phyloP scores from a whole-genome alignment of 2,888 invertebrate genomes.

The Cryptus viduatorius region DNA sequence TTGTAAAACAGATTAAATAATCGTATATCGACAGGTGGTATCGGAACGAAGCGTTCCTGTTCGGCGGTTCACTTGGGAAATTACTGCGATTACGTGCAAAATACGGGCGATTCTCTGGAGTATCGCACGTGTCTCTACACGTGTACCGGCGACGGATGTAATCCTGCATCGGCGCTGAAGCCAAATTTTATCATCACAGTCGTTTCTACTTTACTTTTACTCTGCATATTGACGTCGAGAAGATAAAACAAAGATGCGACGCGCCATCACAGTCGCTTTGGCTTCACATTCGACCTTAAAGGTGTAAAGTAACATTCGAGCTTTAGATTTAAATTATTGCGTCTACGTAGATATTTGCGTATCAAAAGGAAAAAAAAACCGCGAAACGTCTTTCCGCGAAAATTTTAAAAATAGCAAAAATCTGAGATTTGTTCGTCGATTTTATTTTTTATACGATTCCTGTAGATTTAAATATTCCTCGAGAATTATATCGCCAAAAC shows the following conservation, averaged over 20 bases:
- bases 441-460: slow-evolving; percentile 2
- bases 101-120: slow-evolving; percentile 93
- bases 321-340: background rate
- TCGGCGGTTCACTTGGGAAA: slow-evolving; percentile 95
- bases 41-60: slow-evolving; percentile 95
- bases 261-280: background rate
- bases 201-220: slow-evolving; percentile 4
- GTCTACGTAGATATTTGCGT: background rate
- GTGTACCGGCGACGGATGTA: slow-evolving; percentile 94
- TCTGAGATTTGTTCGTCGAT: background rate
- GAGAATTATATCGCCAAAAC: background rate
- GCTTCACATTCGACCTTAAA: slow-evolving; percentile 19
- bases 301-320: background rate
- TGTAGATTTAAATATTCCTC: background rate
- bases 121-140: slow-evolving; percentile 96
- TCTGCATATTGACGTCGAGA: slow-evolving; percentile 20
- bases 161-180: slow-evolving; percentile 85
- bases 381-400: background rate
- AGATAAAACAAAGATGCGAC: slow-evolving; percentile 29
- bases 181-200: slow-evolving; percentile 54
- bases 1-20: background rate
- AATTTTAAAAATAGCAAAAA: background rate
- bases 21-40: slow-evolving; percentile 89
- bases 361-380: background rate
- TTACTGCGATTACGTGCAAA: slow-evolving; percentile 94